Evolutionary conservation across 2,113 vertebrate species (phyloP), one percentile per base, ranked within the genome.

Genomic region (Myodes glareolus): DNA sequence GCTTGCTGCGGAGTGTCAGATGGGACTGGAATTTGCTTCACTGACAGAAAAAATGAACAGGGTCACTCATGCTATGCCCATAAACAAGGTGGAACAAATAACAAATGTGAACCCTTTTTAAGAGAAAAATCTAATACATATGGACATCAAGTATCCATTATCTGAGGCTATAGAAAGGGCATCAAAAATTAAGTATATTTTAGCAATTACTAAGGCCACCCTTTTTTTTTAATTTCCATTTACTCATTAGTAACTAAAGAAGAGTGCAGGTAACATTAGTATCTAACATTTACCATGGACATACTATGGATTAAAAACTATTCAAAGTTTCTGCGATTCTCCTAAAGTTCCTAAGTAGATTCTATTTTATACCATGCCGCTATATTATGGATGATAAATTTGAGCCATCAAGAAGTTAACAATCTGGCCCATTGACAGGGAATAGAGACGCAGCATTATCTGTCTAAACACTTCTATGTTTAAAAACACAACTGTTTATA

Each of bases 11-110:
- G 52, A 88, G 97, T 70, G 91, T 97, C 98, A 84, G 92, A 92
- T 82, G 98, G 98, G 98, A 99, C 96, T 63, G 98, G 78, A 3
- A 99, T 97, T 6, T 99, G 99, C 86, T 93, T 99, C 94, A 99
- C 99, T 99, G 85, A 16, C 67, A 96, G 52, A 97, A n/a, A 47
- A 88, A 93, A 98, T 14, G 0, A 97, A 45, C 92, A 85, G 93
- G 96, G 19, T 17, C 45, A 84, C 65, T 92, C 45, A 55, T 33
- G 67, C 82, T 95, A 87, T 91, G 75, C 16, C 19, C 67, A 90
- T 4, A 68, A 91, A 91, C 4, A 68, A 81, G 2, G 61, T 25
- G 7, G 75, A 95, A 92, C 77, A 75, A 81, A 68, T 80, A 16
- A 87, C 29, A 93, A 84, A 88, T 72, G 95, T 3, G 19, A 88